These are phyloP conservation scores for Eupithecia insigniata DNA, from an alignment of 2,888 invertebrate genomes.

Conservation along the genomic window DNA sequence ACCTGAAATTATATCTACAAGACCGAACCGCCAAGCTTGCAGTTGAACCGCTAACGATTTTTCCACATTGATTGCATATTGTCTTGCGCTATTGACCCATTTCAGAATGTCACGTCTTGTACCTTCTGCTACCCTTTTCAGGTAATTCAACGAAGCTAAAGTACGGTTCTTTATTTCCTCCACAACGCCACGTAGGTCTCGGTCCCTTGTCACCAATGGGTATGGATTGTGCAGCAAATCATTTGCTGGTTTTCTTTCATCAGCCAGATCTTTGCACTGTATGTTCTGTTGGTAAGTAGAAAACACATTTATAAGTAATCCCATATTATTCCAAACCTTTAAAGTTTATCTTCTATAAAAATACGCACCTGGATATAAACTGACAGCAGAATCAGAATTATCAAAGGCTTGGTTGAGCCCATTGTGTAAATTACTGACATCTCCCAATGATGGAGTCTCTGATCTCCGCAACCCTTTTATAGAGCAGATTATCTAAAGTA, in stretches of 20 bases:
- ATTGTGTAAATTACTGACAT: neutral
- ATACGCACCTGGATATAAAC: neutral
- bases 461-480: neutral
- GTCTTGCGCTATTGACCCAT: constrained; percentile 52
- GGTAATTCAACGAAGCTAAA: constrained; percentile 51
- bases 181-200: constrained; percentile 31
- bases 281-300: neutral
- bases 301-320: neutral
- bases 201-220: constrained; percentile 30
- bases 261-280: constrained; percentile 18
- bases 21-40: constrained; percentile 46
- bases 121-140: constrained; percentile 53
- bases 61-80: constrained; percentile 47
- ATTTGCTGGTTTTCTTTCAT: constrained; percentile 17
- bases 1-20: constrained; percentile 47
- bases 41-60: constrained; percentile 48
- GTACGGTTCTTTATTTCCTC: constrained; percentile 48
- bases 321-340: neutral
- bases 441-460: neutral
- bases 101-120: constrained; percentile 51
- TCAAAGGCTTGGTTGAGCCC: neutral
- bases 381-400: neutral
- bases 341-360: neutral
- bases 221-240: constrained; percentile 11
- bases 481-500: neutral